Conservation (phyloP, 2,797 vertebrate genomes). For the Dermochelys coriacea region DNA sequence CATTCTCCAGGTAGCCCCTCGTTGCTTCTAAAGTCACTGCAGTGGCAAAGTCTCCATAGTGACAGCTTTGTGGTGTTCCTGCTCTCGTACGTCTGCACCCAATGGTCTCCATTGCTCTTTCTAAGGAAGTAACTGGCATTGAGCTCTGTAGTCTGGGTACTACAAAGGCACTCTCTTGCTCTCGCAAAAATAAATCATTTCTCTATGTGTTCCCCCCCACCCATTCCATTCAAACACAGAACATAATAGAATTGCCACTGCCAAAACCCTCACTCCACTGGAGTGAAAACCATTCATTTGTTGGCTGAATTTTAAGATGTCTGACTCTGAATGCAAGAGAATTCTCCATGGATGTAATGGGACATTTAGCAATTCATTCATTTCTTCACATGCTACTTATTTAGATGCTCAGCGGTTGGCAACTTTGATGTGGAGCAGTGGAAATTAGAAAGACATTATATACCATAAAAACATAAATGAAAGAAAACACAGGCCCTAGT, state of each 20-base stretch:
- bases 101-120: conserved; percentile 34
- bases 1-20: conserved; percentile 45
- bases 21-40: conserved; percentile 45
- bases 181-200: conserved; percentile 63
- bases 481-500: conserved; percentile 80
- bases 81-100: conserved; percentile 42
- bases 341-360: conserved; percentile 85
- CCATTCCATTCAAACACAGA: conserved; percentile 61
- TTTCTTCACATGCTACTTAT: conserved; percentile 86
- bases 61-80: neutral
- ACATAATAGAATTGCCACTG: conserved; percentile 76
- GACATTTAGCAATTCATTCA: conserved; percentile 87
- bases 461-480: conserved; percentile 86
- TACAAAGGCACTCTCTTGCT: conserved; percentile 44
- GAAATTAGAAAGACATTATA: conserved; percentile 88
- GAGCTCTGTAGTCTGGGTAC: conserved; percentile 24
- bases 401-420: conserved; percentile 85
- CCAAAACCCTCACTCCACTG: conserved; percentile 77
- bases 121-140: conserved; percentile 53
- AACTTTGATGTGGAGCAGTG: conserved; percentile 82
- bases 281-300: conserved; percentile 84
- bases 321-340: conserved; percentile 77
- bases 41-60: conserved; percentile 32
- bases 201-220: conserved; percentile 20
- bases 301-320: conserved; percentile 81